Evolutionary conservation across 64 coral and sea anemone species (phyloP).

Genomic region (Montipora sp.): DNA sequence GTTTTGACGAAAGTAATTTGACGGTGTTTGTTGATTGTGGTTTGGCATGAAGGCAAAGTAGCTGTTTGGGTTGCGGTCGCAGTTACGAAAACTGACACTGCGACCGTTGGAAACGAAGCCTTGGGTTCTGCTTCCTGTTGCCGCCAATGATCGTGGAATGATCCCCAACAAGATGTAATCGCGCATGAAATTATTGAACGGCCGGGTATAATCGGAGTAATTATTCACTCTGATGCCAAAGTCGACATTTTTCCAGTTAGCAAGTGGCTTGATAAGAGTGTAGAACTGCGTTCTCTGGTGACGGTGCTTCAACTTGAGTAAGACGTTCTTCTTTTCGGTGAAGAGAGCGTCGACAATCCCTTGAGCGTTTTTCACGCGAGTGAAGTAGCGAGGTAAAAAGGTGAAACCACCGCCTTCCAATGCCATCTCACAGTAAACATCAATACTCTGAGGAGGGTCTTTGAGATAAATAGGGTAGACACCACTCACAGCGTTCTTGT

Average conservation of each 20-base stretch:
- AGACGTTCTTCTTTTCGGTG: conserved; percentile 49
- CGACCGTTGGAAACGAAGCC: conserved; percentile 54
- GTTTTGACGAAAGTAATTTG: neutral
- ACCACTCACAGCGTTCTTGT: no score
- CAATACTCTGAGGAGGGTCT: no score
- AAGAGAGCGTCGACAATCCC: conserved; percentile 29
- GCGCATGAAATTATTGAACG: neutral
- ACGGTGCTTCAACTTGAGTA: conserved; percentile 25
- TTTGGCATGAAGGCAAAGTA: conserved; percentile 67
- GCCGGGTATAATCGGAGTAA: conserved; percentile 16
- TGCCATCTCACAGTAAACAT: no score
- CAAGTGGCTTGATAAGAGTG: conserved; percentile 35
- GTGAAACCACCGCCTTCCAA: neutral
- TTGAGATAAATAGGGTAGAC: no score
- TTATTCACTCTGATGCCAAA: conserved; percentile 21
- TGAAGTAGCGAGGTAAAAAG: conserved; percentile 42
- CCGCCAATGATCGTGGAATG: neutral
- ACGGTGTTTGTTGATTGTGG: conserved; percentile 3
- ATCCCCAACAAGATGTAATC: conserved; percentile 60
- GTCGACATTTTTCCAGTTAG: neutral
- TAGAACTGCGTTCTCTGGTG: neutral
- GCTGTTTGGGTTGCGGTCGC: conserved; percentile 59
- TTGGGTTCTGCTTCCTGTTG: neutral
- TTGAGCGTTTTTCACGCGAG: neutral
- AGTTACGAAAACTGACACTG: conserved; percentile 3